Base-by-base conservation (phyloP, 2,797 vertebrate species). In the Crax fasciolata region DNA sequence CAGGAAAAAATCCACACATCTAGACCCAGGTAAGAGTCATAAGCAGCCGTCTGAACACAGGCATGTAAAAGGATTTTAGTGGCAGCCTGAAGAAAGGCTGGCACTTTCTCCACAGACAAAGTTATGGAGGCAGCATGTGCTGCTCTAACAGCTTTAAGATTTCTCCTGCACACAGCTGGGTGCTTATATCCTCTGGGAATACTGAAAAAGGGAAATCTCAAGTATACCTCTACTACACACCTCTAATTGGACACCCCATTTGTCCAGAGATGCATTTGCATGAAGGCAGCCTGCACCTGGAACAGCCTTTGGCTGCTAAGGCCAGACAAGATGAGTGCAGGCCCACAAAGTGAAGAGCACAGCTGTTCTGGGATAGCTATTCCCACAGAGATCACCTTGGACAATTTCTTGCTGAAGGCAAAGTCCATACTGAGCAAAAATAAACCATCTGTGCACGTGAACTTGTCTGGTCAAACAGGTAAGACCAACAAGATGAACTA, bases 171-270 rank as follows among this genome's bases (percentile, higher is more conserved):
- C 35, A 9, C 13, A 49, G 41, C 41, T 55, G 11, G 23, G 24
- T 35, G 61, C 23, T 10, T 7, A 44, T 3, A 25, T 16, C 21
- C n/a, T 28, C 43, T 43, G 44, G 5, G 19, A 71, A 58, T 32
- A 17, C 2, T 13, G 24, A 25, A 52, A 27, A 28, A 52, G 15
- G 18, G 15, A 28, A 44, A 14, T 13, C n/a, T 28, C 58, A 77
- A 20, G 7, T 11, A 52, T 8, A 10, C 7, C 30, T 30, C 51
- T 11, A n/a, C 11, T 9, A 5, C 23, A 13, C 3, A 6, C 0
- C 7, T 16, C 18, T 13, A 12, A 6, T 0, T 13, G 27, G 57
- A 38, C 35, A 19, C 35, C 20, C 16, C 4, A 1, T 25, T 48
- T 30, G 20, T 35, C 41, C n/a, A 3, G 3, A n/a, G 35, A 1